Evolutionary conservation across 2,888 invertebrate species (phyloP).

Genomic region (Chironomus riparius): DNA sequence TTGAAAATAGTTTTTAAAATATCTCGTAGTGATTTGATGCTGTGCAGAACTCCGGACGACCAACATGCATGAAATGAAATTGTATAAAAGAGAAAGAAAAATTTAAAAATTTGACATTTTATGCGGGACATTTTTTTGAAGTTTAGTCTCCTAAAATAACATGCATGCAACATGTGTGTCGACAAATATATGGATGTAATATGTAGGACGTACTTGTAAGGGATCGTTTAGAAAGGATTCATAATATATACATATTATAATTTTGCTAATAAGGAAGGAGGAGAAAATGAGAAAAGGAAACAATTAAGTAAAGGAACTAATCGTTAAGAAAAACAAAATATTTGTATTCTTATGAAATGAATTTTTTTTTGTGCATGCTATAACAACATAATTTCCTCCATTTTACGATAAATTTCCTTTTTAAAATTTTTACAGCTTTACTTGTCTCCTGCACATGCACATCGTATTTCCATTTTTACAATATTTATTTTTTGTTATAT

Average conservation of each 20-base stretch:
- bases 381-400: neutral
- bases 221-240: neutral
- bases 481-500: neutral
- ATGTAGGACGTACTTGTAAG: neutral
- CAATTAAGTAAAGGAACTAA: conserved; percentile 4
- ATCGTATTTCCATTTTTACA: neutral
- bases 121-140: neutral
- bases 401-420: neutral
- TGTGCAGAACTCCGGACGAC: neutral
- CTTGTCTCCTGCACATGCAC: neutral
- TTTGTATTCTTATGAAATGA: neutral
- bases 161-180: conserved; percentile 5
- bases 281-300: neutral
- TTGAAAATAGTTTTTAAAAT: too few species aligned
- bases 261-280: neutral
- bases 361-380: neutral
- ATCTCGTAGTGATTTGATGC: neutral
- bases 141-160: conserved; percentile 1
- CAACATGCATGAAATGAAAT: neutral
- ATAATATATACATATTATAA: neutral
- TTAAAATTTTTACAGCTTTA: neutral
- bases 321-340: conserved; percentile 6
- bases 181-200: neutral
- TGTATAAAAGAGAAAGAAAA: neutral
- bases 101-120: neutral